Evolutionary conservation across 2,888 invertebrate genomes (phyloP).

Genomic region (Empis stercorea): DNA sequence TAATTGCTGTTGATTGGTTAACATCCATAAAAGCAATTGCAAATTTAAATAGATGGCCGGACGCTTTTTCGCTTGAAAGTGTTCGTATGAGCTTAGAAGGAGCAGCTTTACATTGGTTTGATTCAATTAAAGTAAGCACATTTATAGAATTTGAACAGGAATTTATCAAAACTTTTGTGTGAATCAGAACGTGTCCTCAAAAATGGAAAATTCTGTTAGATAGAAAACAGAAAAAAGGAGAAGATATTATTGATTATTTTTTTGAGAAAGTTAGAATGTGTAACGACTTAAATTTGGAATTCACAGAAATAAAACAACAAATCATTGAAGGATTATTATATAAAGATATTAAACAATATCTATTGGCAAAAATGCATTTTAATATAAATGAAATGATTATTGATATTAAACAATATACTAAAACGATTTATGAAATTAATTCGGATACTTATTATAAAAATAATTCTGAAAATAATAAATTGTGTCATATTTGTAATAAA

Average conservation of each 20-base stretch:
- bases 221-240: constrained; percentile 2
- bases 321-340: constrained; percentile 5
- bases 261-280: constrained; percentile 5
- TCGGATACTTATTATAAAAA: background rate
- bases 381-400: constrained; percentile 2
- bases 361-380: constrained; percentile 2
- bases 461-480: background rate
- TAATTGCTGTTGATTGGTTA: constrained; percentile 8
- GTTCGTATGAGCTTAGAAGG: constrained; percentile 3
- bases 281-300: constrained; percentile 7
- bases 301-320: constrained; percentile 4
- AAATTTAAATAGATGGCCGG: constrained; percentile 8
- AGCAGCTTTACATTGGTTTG: constrained; percentile 4
- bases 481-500: constrained; percentile 5
- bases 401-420: constrained; percentile 3
- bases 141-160: constrained; percentile 2
- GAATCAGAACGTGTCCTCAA: background rate
- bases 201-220: constrained; percentile 3
- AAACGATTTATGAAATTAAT: constrained; percentile 2
- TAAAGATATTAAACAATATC: constrained; percentile 6
- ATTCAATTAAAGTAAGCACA: background rate
- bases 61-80: constrained; percentile 5
- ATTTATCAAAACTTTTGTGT: constrained; percentile 2
- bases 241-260: constrained; percentile 5
- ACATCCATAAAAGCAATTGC: constrained; percentile 7